Base-by-base conservation (phyloP, 1,140 invertebrate genomes). In the Micrasema minimum region DNA sequence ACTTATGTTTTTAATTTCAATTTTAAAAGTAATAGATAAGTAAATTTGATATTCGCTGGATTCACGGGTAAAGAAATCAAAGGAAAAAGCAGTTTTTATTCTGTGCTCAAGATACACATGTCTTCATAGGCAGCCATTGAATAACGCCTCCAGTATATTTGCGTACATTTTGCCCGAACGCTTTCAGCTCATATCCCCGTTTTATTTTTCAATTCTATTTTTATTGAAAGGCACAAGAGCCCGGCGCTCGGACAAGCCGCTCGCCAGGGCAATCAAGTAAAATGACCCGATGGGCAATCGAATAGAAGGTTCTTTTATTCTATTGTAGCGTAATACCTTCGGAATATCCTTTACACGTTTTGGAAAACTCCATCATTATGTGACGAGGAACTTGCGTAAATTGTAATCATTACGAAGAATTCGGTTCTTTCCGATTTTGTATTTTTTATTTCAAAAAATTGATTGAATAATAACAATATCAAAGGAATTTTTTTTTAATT, bases 121-220 rank as follows among this genome's bases (percentile, higher is more conserved):
- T 62, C 57, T 62, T 62, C 57, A 62, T 62, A 62, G 57, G 14
- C 57, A 20, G 37, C 57, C 45, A 62, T 62, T 62, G 57, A 62
- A 62, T 43, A 62, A 45, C 57, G 57, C 57, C 37, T 62, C 37
- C 38, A 45, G 57, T 62, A 20, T 62, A 62, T 62, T 62, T 62
- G 57, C 57, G 57, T 62, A 62, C 57, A 43, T 45, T 62, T 62
- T 62, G 23, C 57, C 57, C 57, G 57, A 62, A 62, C 38, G 37
- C 57, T 20, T 62, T 62, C 57, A 62, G 18, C 35, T 57, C 26
- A 37, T 31, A 35, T 16, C 41, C 16, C 57, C 26, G 53, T 23
- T 57, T 37, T 62, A 23, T 62, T 62, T n/a, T 62, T 23, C 57
- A 43, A 43, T 62, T 62, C 41, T 62, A 43, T 43, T 22, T 62